These are phyloP conservation scores for Darevskia nairensis DNA, from an alignment of 2,797 vertebrate species.

Conservation along the genomic window DNA sequence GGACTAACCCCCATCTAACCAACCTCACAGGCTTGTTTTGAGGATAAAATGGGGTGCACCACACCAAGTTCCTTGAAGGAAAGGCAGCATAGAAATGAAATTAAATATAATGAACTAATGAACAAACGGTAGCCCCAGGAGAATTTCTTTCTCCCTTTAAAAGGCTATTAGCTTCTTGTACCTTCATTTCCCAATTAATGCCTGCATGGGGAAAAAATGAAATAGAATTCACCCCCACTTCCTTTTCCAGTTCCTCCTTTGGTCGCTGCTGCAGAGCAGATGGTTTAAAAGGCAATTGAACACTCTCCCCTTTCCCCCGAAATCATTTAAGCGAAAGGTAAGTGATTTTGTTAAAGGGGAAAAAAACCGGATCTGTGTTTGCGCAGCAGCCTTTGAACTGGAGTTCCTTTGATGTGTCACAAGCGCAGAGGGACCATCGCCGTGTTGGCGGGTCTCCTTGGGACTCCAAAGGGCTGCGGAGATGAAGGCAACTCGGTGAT, in stretches of 20 bases:
- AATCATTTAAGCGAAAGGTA: slow-evolving; percentile 10
- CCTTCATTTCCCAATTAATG: background rate
- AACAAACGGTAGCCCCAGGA: no score
- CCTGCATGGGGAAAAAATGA: no score
- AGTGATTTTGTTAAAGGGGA: slow-evolving; percentile 8
- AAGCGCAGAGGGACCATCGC: background rate
- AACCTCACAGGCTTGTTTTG: no score
- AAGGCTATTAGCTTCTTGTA: no score
- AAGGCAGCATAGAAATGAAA: no score
- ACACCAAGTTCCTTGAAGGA: no score
- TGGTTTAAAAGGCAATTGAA: background rate
- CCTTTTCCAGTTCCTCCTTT: no score
- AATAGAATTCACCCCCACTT: background rate
- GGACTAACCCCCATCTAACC: no score
- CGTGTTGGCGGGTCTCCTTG: background rate
- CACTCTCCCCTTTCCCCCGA: background rate
- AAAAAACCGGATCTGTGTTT: background rate
- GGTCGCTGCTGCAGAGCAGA: background rate
- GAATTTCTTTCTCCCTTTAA: no score
- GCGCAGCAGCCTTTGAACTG: slow-evolving; percentile 28
- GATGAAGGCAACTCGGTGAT: slow-evolving; percentile 19
- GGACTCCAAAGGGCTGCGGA: slow-evolving; percentile 14
- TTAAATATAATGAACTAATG: no score
- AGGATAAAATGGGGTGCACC: no score
- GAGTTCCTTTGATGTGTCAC: slow-evolving; percentile 13